phyloP scores from a whole-genome alignment of 2,113 vertebrate species.

The Cephalopterus ornatus region DNA sequence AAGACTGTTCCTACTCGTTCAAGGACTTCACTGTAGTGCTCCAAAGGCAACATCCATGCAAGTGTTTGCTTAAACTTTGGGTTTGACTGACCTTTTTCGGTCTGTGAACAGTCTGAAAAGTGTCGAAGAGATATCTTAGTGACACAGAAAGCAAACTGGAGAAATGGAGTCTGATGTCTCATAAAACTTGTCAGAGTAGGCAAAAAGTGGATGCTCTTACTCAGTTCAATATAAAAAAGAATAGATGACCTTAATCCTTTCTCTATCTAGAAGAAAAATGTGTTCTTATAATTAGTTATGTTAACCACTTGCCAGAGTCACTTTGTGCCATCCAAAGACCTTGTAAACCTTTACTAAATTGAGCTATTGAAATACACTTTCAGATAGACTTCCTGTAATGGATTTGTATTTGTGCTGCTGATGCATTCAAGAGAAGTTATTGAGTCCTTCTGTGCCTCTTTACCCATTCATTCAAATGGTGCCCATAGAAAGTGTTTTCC shows the following conservation, averaged over 20 bases:
- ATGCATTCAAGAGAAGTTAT: neutral
- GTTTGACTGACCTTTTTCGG: neutral
- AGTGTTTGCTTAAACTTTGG: neutral
- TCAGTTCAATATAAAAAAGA: neutral
- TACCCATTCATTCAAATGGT: neutral
- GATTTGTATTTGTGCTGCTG: neutral
- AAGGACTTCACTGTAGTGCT: neutral
- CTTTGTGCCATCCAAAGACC: neutral
- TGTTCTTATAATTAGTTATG: neutral
- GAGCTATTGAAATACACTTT: neutral
- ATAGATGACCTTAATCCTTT: neutral
- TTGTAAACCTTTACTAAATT: conserved; percentile 1
- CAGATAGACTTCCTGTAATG: neutral
- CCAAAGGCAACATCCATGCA: neutral
- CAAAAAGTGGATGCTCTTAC: neutral
- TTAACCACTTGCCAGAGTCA: neutral
- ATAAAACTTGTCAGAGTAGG: neutral
- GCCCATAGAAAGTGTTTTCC: neutral
- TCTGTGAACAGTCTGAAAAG: neutral
- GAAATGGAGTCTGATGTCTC: neutral
- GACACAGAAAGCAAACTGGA: neutral
- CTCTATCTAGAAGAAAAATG: neutral
- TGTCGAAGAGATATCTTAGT: neutral
- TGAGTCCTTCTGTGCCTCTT: neutral
- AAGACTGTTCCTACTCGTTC: neutral